Base-by-base conservation (phyloP, 2,888 invertebrate genomes). In the Atethmia centrago region DNA sequence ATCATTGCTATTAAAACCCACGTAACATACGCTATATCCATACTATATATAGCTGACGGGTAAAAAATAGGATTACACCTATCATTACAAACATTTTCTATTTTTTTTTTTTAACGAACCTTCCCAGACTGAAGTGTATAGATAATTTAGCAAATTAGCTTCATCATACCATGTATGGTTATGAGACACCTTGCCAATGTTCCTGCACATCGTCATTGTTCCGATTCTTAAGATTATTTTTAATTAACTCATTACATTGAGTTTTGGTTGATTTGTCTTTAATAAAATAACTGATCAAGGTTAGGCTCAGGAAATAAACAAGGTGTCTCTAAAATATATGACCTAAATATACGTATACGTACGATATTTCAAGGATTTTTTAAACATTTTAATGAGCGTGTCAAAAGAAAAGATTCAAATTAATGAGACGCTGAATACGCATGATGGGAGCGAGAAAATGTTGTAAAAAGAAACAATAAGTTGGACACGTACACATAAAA, bases 111-210 rank as follows among this genome's bases (percentile, higher is more conserved):
- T n/a, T 76, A 71, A 73, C 55, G 67, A 78, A 74, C 55, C 72
- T 79, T 72, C 80, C 71, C 71, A 73, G 67, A 67, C 84, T 87
- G 87, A 79, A 67, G 64, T 53, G 1, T 75, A 55, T 82, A 73
- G 69, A 82, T 87, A 86, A 87, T 83, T 81, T 69, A 77, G 59
- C 77, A 73, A 79, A 77, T 80, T 76, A 82, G 64, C 71, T 63
- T 36, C 59, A 77, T 80, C 62, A 53, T 67, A 73, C 70, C 69
- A 68, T 56, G 71, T 69, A 71, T 56, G 66, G 69, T 76, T 71
- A 67, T 62, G 51, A 76, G 42, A 62, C n/a, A 40, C 42, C 62
- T 86, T 86, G 83, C 76, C 87, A 81, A 69, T 63, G 55, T 74
- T 81, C 83, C 78, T 62, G 64, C 45, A 69, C 58, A 74, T 64